Evolutionary conservation across 2,797 vertebrate species (phyloP), one percentile per base, ranked within the genome.

Genomic region (Rallus crepitans): DNA sequence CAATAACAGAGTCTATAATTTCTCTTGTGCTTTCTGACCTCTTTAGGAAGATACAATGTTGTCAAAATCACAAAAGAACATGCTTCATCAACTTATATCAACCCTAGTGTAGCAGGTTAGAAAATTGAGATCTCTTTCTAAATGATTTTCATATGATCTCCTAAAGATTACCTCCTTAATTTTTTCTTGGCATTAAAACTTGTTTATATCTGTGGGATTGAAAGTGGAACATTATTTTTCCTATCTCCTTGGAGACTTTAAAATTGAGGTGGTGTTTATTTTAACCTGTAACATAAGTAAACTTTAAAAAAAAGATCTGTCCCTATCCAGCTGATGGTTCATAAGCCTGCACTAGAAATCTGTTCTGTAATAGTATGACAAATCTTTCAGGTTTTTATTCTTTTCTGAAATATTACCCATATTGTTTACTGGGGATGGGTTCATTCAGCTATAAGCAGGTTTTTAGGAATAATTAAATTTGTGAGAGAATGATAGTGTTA

Each of bases 121-220:
- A 89, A 94, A 95, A 96, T 7, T 50, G 89, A 93, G 76, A 60
- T 94, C 31, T 94, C 40, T 64, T 47, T 77, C 64, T 81, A 93
- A 95, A 91, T 76, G 3, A 78, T 92, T 96, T 91, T 79, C 90
- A 81, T 47, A 91, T 93, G 15, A 92, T 88, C 39, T 90, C 48
- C 77, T 63, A 50, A 82, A 89, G 64, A 83, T 82, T 78, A 20
- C 24, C 13, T 59, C 18, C 21, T 81, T 77, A 52, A 90, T 23
- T 24, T 89, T 87, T 82, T 65, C 37, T 75, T 84, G 19, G 11
- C 63, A 21, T 80, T 78, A 48, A 85, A 77, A 47, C 12, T 9
- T 50, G 93, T 93, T 82, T 70, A 11, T 82, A 48, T 69, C 48
- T 75, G 12, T 73, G 27, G 4, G 11, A 39, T 14, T 87, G 37